Conservation (phyloP, 2,113 vertebrate species). For the Hystrix brachyura region DNA sequence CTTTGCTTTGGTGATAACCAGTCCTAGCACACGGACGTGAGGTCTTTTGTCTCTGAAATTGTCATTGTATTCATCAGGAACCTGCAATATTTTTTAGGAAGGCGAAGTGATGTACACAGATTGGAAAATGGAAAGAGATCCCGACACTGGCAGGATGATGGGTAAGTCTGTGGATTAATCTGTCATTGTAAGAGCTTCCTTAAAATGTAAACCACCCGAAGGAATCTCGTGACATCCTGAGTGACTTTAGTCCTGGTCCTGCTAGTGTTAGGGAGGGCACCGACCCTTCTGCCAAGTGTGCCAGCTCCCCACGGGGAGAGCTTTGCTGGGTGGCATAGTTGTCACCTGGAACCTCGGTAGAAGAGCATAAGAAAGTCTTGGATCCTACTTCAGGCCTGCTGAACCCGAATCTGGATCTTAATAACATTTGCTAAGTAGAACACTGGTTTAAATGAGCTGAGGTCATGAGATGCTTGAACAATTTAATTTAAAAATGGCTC, state of each 20-base stretch:
- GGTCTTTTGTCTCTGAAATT: neutral
- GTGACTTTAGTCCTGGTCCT: neutral
- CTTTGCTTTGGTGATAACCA: neutral
- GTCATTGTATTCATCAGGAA: neutral
- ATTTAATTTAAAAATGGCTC: constrained; percentile 2
- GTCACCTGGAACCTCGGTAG: neutral
- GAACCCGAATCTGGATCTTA: neutral
- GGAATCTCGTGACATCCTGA: neutral
- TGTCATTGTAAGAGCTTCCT: neutral
- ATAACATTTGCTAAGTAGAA: neutral
- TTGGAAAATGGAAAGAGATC: constrained; percentile 82
- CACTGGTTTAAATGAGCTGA: neutral
- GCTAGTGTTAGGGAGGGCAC: neutral
- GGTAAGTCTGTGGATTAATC: constrained; percentile 47
- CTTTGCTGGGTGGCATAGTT: neutral
- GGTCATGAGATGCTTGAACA: neutral
- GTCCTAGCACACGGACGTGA: neutral
- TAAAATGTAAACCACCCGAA: neutral
- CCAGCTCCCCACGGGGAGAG: neutral
- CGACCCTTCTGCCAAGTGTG: neutral
- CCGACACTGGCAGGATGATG: constrained; percentile 75
- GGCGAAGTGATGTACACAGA: constrained; percentile 82
- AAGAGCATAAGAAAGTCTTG: neutral
- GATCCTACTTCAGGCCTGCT: neutral
- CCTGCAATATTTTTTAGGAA: constrained; percentile 73